Conservation (phyloP, 2,888 invertebrate species). For the Erebia epiphron region DNA sequence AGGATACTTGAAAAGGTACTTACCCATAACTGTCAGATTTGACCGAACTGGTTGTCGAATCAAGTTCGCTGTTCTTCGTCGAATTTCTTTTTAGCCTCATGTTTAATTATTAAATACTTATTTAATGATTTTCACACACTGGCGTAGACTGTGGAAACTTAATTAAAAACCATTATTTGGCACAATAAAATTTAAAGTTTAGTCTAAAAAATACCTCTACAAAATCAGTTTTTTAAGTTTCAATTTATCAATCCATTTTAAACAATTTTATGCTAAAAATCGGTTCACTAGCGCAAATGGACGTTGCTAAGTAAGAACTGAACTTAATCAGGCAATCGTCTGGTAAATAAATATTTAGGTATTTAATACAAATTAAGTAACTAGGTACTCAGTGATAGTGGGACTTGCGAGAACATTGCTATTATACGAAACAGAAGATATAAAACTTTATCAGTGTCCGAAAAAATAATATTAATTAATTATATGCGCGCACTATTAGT, state of each 20-base stretch:
- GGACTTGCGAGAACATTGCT: background rate
- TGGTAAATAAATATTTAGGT: constrained; percentile 6
- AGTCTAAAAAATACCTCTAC: background rate
- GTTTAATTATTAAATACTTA: constrained; percentile 26
- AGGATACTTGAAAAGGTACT: constrained; percentile 48
- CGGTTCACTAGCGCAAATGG: background rate
- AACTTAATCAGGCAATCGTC: background rate
- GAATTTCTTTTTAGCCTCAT: constrained; percentile 52
- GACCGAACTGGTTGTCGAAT: constrained; percentile 60
- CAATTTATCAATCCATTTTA: background rate
- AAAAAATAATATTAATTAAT: too few species aligned
- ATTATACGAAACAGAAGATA: background rate
- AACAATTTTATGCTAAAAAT: background rate
- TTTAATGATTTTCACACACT: background rate
- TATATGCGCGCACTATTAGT: too few species aligned
- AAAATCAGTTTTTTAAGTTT: background rate
- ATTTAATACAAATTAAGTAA: background rate
- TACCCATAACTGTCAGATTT: constrained; percentile 66
- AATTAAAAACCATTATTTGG: background rate
- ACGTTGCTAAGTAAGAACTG: constrained; percentile 2
- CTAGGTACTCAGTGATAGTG: too few species aligned
- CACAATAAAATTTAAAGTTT: background rate
- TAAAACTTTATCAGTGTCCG: too few species aligned
- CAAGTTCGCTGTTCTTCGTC: constrained; percentile 48
- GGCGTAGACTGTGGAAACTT: background rate